Base-by-base conservation (phyloP, 2,888 invertebrate species). In the Nomada flava region DNA sequence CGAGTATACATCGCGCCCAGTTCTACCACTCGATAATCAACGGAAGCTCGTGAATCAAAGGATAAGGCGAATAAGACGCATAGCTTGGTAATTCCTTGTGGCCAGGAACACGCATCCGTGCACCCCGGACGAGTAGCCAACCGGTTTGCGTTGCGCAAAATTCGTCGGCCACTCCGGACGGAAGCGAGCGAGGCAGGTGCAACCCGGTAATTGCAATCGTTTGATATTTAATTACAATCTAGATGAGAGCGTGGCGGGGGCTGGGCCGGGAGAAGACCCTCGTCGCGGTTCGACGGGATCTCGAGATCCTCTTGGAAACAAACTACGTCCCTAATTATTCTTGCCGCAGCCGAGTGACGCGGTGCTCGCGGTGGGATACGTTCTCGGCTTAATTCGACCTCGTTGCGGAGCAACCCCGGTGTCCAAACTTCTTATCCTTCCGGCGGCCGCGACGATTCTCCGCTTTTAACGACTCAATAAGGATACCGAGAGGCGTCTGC, bases 181-280 rank as follows among this genome's bases (percentile, higher is more conserved):
- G 76, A 79, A 77, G 76, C 71, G 78, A 74, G 69, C 55, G 70
- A 69, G 77, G 86, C 89, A 89, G 88, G 89, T 89, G 89, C 86
- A 78, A 75, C 74, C 50, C 72, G 81, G 89, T 92, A 93, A 93
- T 93, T 92, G 91, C 91, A 83, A 89, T 85, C 88, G 91, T 92
- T 92, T 92, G 91, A 91, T 92, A 91, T 92, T 92, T 92, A 91
- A 92, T 92, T 92, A 91, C 88, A 91, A 92, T 92, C 92, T 87
- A 74, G 89, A 78, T 80, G 82, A 47, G 79, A 68, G 63, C 68
- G 42, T 50, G 53, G 73, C 44, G 62, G 57, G 70, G 69, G 64
- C 83, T 62, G 77, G 76, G 69, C 62, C 57, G 82, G 68, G 53
- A 80, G 85, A 86, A 81, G 78, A 57, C 77, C 87, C 87, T 82